These are phyloP conservation scores for Nesidiocoris tenuis DNA, from an alignment of 2,888 invertebrate genomes.

Conservation along the genomic window DNA sequence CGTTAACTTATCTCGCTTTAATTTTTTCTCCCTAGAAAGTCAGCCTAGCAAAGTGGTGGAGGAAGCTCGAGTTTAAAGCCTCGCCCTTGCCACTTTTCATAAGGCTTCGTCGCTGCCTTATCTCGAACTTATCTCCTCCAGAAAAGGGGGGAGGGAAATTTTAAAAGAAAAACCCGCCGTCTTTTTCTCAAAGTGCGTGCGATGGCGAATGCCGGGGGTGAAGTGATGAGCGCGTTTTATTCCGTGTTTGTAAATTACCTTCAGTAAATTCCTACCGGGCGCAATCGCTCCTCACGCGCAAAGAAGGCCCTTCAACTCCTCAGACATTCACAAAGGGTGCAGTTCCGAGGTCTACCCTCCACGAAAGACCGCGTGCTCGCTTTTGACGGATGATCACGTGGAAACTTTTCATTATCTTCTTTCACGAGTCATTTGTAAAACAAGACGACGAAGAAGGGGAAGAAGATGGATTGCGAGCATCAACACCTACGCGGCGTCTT, in stretches of 20 bases:
- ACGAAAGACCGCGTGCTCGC: not conserved
- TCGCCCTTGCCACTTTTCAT: not conserved
- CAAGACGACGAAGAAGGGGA: constrained; percentile 13
- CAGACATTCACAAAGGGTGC: not conserved
- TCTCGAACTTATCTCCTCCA: not conserved
- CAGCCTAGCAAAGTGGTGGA: not conserved
- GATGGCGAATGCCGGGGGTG: not conserved
- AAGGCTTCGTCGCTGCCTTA: constrained; percentile 1
- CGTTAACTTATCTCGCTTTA: not conserved
- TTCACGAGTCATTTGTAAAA: constrained; percentile 39
- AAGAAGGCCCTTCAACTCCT: not conserved
- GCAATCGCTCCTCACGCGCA: not conserved
- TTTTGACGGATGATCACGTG: constrained; percentile 41
- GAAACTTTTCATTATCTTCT: constrained; percentile 37
- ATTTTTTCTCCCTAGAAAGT: not conserved
- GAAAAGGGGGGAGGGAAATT: not conserved
- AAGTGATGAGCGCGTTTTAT: constrained; percentile 31
- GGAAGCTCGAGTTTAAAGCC: not conserved
- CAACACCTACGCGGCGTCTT: constrained; percentile 11
- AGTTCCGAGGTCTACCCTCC: not conserved
- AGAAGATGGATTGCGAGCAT: constrained; percentile 33
- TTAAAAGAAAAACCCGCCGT: not conserved
- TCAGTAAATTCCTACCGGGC: not conserved
- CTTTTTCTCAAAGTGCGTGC: not conserved
- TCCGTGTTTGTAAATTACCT: constrained; percentile 34